Evolutionary conservation across 2,797 vertebrate genomes (phyloP).

Genomic region (Propithecus perrieri): DNA sequence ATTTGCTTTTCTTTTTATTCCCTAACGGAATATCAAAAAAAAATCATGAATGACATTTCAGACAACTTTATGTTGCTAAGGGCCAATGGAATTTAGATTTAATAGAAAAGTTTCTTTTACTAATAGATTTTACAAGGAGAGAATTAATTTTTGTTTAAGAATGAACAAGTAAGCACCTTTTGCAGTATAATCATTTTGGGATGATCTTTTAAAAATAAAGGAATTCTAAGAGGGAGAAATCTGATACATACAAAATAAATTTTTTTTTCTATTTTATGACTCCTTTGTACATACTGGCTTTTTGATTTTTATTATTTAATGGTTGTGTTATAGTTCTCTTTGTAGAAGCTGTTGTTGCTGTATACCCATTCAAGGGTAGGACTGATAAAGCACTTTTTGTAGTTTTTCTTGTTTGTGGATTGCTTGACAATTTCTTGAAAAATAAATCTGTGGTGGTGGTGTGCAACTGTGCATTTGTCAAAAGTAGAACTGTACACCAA

Average conservation of each 20-base stretch:
- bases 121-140: background rate
- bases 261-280: conserved; percentile 7
- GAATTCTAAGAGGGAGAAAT: background rate
- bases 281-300: background rate
- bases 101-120: conserved; percentile 13
- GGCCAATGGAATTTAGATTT: background rate
- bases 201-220: conserved; percentile 16
- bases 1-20: conserved; percentile 8
- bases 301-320: conserved; percentile 37
- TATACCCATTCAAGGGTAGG: background rate
- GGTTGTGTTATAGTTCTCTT: background rate
- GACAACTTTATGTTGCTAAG: conserved; percentile 28
- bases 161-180: background rate
- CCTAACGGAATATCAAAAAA: background rate
- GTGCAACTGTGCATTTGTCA: background rate
- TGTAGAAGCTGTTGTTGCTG: background rate
- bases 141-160: conserved; percentile 22
- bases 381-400: background rate
- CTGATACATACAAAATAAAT: background rate
- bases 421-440: conserved; percentile 32
- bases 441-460: background rate
- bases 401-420: background rate
- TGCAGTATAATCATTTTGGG: background rate
- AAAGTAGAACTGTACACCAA: background rate
- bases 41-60: background rate